These are phyloP conservation scores for Eristalis pertinax DNA, from an alignment of 2,888 invertebrate species.

Conservation along the genomic window DNA sequence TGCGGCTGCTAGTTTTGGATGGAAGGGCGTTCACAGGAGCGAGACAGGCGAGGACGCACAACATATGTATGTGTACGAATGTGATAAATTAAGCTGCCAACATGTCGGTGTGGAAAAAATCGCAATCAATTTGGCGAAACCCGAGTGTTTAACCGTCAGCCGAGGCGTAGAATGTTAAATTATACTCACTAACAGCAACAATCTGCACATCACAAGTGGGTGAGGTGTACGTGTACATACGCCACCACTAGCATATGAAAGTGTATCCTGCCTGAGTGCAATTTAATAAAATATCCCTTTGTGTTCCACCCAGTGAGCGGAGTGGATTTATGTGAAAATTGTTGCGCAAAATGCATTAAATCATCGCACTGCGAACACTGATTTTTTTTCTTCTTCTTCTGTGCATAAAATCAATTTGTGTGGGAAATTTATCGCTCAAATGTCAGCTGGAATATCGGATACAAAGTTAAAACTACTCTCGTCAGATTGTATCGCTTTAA, in stretches of 20 bases:
- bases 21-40: not conserved
- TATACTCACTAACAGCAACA: not conserved
- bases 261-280: not conserved
- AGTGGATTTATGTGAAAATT: not conserved
- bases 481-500: not conserved
- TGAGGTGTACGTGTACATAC: not conserved
- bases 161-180: not conserved
- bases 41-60: not conserved
- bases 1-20: not conserved
- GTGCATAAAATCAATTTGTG: not conserved
- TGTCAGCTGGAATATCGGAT: not conserved
- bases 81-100: not conserved
- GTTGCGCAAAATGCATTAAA: constrained; percentile 1
- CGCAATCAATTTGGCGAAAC: not conserved
- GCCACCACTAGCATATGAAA: not conserved
- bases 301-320: not conserved
- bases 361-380: not conserved
- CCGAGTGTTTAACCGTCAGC: not conserved
- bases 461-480: not conserved
- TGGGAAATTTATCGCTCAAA: not conserved
- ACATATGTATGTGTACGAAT: not conserved
- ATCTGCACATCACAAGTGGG: not conserved
- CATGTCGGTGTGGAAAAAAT: not conserved
- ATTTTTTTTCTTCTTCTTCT: not conserved
- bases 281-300: not conserved